Percentiles rank a stretch among this genome's conserved stretches.
Evolutionary conservation across 2,888 invertebrate species (phyloP).

Genomic region (Drosophila neonasuta): DNA sequence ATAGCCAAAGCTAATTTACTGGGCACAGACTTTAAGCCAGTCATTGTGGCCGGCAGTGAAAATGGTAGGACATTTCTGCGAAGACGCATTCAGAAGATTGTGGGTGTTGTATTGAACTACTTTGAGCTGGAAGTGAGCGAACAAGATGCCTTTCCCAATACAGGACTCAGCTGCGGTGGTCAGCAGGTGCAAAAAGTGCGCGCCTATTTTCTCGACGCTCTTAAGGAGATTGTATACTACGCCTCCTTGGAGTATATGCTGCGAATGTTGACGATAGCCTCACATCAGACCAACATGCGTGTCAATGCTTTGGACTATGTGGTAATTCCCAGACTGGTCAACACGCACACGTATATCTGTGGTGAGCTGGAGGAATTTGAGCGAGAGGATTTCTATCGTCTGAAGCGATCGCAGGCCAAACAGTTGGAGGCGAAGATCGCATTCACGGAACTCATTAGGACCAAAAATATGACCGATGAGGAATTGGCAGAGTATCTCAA

Average conservation of each 20-base stretch:
- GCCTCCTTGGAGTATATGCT: conserved; percentile 69
- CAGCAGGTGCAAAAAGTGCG: conserved; percentile 70
- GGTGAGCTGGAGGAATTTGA: conserved; percentile 78
- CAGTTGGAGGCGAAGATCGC: conserved; percentile 70
- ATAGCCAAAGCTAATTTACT: conserved; percentile 75
- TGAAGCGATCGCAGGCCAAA: conserved; percentile 78
- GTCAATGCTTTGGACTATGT: conserved; percentile 78
- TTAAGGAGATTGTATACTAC: conserved; percentile 49
- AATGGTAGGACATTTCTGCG: conserved; percentile 52
- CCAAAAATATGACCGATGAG: conserved; percentile 51
- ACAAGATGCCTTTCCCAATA: conserved; percentile 47
- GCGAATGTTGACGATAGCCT: conserved; percentile 49
- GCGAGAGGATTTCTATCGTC: conserved; percentile 78
- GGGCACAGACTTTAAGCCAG: conserved; percentile 69
- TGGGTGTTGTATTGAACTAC: conserved; percentile 66
- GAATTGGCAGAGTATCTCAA: conserved; percentile 40
- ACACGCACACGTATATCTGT: conserved; percentile 65
- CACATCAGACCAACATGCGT: conserved; percentile 74
- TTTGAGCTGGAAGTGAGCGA: conserved; percentile 53
- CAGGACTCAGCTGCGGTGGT: conserved; percentile 75
- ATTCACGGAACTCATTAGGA: conserved; percentile 62
- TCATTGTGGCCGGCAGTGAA: conserved; percentile 46
- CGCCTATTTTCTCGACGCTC: conserved; percentile 49
- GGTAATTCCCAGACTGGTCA: conserved; percentile 65
- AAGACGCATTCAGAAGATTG: conserved; percentile 57